These are phyloP conservation scores for Actinemys pallida DNA, from an alignment of 2,113 vertebrate species.

Conservation along the genomic window DNA sequence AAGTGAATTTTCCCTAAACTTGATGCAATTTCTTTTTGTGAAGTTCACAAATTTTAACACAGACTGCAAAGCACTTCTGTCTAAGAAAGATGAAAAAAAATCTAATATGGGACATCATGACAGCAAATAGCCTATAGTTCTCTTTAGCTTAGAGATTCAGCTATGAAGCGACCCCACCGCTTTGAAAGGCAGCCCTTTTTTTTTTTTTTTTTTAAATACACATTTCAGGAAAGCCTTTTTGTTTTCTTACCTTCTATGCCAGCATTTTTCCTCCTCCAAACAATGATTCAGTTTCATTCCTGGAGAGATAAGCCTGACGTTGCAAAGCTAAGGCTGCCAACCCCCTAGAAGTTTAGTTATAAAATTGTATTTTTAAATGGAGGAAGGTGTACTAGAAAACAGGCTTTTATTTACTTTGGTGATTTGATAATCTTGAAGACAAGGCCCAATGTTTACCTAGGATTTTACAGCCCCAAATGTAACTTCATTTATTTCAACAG, in stretches of 20 bases:
- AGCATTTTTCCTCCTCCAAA: constrained; percentile 9
- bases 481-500: background rate
- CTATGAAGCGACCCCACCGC: background rate
- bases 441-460: constrained; percentile 16
- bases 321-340: background rate
- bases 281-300: constrained; percentile 33
- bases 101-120: background rate
- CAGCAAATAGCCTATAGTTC: constrained; percentile 1
- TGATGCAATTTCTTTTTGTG: constrained; percentile 53
- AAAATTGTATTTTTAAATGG: constrained; percentile 33
- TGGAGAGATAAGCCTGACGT: constrained; percentile 1
- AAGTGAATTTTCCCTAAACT: constrained; percentile 25
- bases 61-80: background rate
- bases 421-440: constrained; percentile 29
- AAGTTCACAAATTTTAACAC: background rate
- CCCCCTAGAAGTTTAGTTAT: constrained; percentile 34
- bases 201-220: background rate
- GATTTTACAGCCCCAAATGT: background rate
- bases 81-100: background rate
- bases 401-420: background rate
- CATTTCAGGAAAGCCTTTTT: background rate
- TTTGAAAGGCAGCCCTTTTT: constrained; percentile 11
- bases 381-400: constrained; percentile 5
- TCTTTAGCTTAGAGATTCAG: background rate
- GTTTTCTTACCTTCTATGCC: constrained; percentile 3